Evolutionary conservation across 2,888 invertebrate species (phyloP), one percentile per base, ranked within the genome.

Genomic region (Tridacna crocea): DNA sequence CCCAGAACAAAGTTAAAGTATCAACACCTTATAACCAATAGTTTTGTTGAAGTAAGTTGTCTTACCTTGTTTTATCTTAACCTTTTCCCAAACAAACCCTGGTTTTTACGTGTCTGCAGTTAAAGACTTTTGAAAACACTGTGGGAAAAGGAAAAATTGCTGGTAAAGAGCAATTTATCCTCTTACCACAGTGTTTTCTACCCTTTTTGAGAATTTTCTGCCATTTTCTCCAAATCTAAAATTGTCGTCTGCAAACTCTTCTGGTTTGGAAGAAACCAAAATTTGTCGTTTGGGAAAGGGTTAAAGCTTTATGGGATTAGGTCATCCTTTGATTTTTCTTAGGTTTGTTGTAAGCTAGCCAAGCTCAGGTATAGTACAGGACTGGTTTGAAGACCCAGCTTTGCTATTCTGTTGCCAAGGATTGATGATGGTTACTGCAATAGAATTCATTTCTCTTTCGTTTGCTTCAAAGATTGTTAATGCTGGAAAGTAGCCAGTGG

Each of bases 11-110:
- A 92, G 88, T 91, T 93, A 89, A 94, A 98, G 95, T 99, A 99
- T 95, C 99, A 99, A 94, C 98, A 99, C 95, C 96, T 99, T 92
- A 99, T 99, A 92, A 98, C 99, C 84, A 99, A 99, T 95, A 99
- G 98, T 95, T 99, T 99, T 95, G 99, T 99, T 87, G 98, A 99
- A 96, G 98, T 98, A 95, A 95, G 95, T 63, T 17, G n/a, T 55
- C 24, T 61, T 61, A 13, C 13, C 36, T 36, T 36, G 8, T 36
- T 36, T 36, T 36, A 8, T 36, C 36, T 36, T 36, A 36, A 36
- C 36, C 36, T 8, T 36, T 36, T 36, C 2, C 36, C 36, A 4
- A 2, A 36, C 36, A 36, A 36, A 4, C 36, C 36, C 8, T 2
- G 8, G 19, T 19, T 55, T 55, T 55, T 6, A 55, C 15, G 17